Conservation (phyloP, 1,140 invertebrate species). For the Akabosia matsudoensis region DNA sequence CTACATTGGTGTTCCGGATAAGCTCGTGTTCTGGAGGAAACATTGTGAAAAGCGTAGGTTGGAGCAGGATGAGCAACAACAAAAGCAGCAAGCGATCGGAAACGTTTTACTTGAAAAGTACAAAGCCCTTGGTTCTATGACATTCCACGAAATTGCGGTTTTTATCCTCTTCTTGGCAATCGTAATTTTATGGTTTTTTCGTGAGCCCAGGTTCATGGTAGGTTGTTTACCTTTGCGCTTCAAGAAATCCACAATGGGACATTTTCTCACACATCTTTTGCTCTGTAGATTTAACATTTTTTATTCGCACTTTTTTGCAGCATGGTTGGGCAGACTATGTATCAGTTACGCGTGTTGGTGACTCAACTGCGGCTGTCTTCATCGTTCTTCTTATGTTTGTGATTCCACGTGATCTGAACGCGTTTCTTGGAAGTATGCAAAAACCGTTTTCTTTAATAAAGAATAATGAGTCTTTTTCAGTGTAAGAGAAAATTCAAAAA, state of each 20-base stretch:
- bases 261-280: no score
- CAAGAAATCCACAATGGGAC: no score
- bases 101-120: slow-evolving; percentile 65
- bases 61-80: not conserved
- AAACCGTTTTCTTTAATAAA: not conserved
- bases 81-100: not conserved
- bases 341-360: slow-evolving; percentile 59
- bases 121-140: slow-evolving; percentile 70
- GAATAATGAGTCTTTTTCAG: not conserved
- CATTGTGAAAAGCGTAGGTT: not conserved
- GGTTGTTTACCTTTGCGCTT: no score
- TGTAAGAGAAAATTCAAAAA: not conserved
- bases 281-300: no score
- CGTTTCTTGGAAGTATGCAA: slow-evolving; percentile 5
- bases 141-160: slow-evolving; percentile 73
- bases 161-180: slow-evolving; percentile 71
- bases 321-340: slow-evolving; percentile 26
- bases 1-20: slow-evolving; percentile 2
- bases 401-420: slow-evolving; percentile 66
- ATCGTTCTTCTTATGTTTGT: slow-evolving; percentile 75
- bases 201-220: slow-evolving; percentile 73
- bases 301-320: not conserved
- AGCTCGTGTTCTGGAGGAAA: not conserved
- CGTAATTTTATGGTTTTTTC: slow-evolving; percentile 80
- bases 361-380: slow-evolving; percentile 75